phyloP scores from a whole-genome alignment of 1,140 invertebrate species.

The Drosophila prosaltans region DNA sequence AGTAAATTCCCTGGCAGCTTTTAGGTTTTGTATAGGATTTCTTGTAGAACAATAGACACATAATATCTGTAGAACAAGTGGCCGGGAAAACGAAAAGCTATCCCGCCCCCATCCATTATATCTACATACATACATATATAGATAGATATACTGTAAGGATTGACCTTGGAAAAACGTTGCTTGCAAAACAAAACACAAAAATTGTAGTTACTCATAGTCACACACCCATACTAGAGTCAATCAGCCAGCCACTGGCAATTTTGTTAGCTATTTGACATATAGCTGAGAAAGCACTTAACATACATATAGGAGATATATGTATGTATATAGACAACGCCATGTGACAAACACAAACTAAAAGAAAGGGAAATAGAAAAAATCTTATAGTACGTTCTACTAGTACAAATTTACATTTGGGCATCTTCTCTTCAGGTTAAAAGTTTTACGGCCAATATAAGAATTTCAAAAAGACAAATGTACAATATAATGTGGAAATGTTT shows the following conservation, averaged over 20 bases:
- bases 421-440: conserved; percentile 7
- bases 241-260: conserved; percentile 23
- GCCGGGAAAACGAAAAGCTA: conserved; percentile 40
- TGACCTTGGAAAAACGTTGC: conserved; percentile 48
- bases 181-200: conserved; percentile 50
- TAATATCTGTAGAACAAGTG: conserved; percentile 38
- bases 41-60: conserved; percentile 48
- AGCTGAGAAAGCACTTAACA: conserved; percentile 47
- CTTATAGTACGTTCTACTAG: not conserved
- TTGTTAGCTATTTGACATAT: conserved; percentile 51
- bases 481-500: not conserved
- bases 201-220: conserved; percentile 26
- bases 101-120: conserved; percentile 3
- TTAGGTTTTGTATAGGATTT: conserved; percentile 41
- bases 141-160: conserved; percentile 30
- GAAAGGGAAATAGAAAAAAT: not conserved
- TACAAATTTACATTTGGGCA: not conserved
- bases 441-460: not conserved
- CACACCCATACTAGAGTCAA: not conserved
- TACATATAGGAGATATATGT: conserved; percentile 19
- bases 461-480: not conserved
- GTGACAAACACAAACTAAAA: conserved; percentile 35
- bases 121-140: not conserved
- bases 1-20: conserved; percentile 37
- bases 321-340: conserved; percentile 3